phyloP scores from a whole-genome alignment of 2,797 vertebrate species.

The Neomorphus geoffroyi region DNA sequence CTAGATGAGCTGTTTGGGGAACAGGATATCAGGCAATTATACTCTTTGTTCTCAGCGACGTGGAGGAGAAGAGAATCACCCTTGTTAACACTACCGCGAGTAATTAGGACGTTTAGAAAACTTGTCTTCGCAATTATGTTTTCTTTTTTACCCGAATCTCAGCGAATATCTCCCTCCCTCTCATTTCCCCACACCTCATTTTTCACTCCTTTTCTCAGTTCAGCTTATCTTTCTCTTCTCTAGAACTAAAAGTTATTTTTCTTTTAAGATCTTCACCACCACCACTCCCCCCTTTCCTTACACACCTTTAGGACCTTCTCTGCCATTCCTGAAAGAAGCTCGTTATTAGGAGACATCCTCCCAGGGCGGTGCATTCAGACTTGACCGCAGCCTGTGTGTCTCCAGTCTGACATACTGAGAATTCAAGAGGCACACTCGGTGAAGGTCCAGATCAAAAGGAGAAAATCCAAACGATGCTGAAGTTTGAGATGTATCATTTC shows the following conservation, averaged over 20 bases:
- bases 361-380: background rate
- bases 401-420: background rate
- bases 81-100: fast-evolving
- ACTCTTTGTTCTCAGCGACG: background rate
- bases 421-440: background rate
- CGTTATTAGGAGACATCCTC: background rate
- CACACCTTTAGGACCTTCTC: background rate
- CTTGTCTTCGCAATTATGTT: fast-evolving
- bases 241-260: background rate
- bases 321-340: background rate
- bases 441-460: background rate
- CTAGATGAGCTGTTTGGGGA: background rate
- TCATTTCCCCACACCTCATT: background rate
- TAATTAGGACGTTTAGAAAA: background rate
- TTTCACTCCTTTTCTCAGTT: background rate
- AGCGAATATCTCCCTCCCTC: background rate
- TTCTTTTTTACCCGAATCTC: background rate
- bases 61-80: background rate
- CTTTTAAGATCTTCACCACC: background rate
- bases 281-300: background rate
- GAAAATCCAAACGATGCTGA: background rate
- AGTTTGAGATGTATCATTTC: background rate
- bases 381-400: background rate
- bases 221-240: background rate
- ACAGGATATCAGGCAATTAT: background rate